Evolutionary conservation across 2,113 vertebrate species (phyloP), one percentile per base, ranked within the genome.

Genomic region (Scartelaos histophorus): DNA sequence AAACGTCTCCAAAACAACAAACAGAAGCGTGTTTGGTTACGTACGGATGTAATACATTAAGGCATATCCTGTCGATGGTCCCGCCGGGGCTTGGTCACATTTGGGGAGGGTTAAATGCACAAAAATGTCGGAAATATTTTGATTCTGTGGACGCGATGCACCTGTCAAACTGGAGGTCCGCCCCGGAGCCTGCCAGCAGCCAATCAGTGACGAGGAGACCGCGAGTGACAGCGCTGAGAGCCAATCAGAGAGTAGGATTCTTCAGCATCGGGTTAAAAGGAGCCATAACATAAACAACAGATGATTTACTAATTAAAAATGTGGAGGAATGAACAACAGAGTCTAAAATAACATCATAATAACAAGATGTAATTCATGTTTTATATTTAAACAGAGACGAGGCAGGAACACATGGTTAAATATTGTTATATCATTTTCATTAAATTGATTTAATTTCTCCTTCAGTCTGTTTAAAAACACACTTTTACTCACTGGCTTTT

Each of bases 1-100:
- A 43, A 68, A 0, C 25, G 15, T 7, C 19, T 0, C 24, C 15
- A 61, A 61, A 61, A 15, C 58, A 29, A 15, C 7, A 17, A 34
- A 17, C 16, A 54, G n/a, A 25, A 15, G 11, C 56, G n/a, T 0
- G 35, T 13, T 11, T 0, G 64, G 0, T 51, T 76, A 90, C 91
- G 92, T 78, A 92, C 91, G 87, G 77, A 88, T 91, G 70, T 84
- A 89, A 89, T 84, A 85, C 84, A 92, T 93, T 83, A 91, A 90
- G 78, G 7, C 90, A 89, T 90, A 47, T 88, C 84, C 62, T 70
- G 80, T 62, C 38, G 54, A 35, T 0, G 3, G 0, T 4, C 10
- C 7, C 12, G 35, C 16, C 7, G 46, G 0, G 16, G 46, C 49
- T 10, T 5, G 35, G 46, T 85, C 15, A 66, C 69, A 64, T 65